These are phyloP conservation scores for Microtus ochrogaster DNA, from an alignment of 2,113 vertebrate species.

Conservation along the genomic window DNA sequence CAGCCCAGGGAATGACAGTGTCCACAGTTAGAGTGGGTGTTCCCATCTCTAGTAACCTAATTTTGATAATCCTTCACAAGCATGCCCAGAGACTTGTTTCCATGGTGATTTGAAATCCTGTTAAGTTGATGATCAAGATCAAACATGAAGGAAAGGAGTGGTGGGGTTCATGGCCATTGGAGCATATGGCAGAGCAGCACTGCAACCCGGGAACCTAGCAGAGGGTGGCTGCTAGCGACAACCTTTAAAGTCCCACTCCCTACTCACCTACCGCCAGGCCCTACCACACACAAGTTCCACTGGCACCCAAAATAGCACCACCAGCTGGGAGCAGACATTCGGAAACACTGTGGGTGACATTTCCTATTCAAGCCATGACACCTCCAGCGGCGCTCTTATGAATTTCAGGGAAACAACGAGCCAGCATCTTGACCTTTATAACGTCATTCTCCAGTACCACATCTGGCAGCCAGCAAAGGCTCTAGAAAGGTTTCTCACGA, in stretches of 20 bases:
- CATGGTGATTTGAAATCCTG: neutral
- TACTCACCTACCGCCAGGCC: neutral
- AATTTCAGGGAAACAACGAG: neutral
- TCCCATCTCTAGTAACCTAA: neutral
- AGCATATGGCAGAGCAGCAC: neutral
- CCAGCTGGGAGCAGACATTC: neutral
- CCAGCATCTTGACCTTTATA: neutral
- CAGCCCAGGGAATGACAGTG: neutral
- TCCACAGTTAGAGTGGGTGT: neutral
- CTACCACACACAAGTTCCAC: too few species aligned
- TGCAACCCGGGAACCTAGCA: neutral
- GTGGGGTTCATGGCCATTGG: neutral
- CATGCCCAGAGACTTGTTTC: constrained; percentile 3
- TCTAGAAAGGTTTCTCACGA: neutral
- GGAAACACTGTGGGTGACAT: neutral
- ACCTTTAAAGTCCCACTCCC: neutral
- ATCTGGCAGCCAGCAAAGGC: neutral
- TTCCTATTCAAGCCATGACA: neutral
- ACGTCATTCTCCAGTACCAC: neutral
- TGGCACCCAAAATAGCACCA: neutral
- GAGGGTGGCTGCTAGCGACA: neutral
- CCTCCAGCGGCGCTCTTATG: neutral
- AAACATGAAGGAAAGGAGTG: neutral
- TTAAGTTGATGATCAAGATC: neutral
- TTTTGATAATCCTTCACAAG: neutral